phyloP scores from a whole-genome alignment of 2,888 invertebrate species.

The Meta bourneti region DNA sequence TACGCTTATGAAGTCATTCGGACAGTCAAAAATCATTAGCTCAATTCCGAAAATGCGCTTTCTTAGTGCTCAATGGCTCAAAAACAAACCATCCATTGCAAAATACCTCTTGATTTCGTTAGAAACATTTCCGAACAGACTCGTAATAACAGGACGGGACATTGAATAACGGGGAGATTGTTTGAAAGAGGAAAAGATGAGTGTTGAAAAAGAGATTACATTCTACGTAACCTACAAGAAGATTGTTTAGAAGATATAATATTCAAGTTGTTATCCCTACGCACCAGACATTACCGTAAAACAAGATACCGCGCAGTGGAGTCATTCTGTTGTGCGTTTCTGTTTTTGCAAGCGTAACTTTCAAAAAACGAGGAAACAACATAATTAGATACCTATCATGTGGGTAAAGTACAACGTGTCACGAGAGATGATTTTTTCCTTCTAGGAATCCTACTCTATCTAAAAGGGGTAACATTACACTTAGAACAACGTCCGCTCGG shows the following conservation, averaged over 20 bases:
- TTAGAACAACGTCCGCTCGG: not conserved
- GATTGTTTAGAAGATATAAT: not conserved
- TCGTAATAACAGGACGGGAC: too few species aligned
- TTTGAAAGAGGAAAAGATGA: too few species aligned
- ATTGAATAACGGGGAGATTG: too few species aligned
- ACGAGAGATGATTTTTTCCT: conserved; percentile 20
- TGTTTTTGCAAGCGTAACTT: not conserved
- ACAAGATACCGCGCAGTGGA: not conserved
- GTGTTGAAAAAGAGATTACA: too few species aligned
- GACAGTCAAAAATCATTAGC: too few species aligned
- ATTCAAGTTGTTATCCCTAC: not conserved
- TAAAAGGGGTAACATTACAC: conserved; percentile 55
- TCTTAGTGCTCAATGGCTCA: too few species aligned
- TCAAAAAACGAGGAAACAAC: conserved; percentile 40
- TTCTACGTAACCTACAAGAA: not conserved
- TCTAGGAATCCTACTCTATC: conserved; percentile 31
- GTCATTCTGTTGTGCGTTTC: not conserved
- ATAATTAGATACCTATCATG: conserved; percentile 49
- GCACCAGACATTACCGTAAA: conserved; percentile 3
- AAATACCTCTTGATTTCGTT: too few species aligned
- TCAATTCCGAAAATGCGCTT: too few species aligned
- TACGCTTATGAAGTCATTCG: too few species aligned
- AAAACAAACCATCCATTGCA: too few species aligned
- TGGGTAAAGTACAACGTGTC: conserved; percentile 48
- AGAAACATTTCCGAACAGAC: too few species aligned